Conservation (phyloP, 2,113 vertebrate genomes). For the Saccopteryx bilineata region DNA sequence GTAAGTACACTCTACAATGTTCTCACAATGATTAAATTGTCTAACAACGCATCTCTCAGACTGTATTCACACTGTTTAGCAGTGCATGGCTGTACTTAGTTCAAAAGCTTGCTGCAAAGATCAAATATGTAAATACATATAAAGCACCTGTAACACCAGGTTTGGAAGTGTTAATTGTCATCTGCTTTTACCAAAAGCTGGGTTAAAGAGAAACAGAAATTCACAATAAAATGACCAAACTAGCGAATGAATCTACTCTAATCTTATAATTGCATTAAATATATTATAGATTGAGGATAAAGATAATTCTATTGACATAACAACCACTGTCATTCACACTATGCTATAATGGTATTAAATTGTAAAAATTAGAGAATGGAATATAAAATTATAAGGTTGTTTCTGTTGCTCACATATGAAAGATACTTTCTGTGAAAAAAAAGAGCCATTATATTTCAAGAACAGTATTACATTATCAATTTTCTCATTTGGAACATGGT, state of each 20-base stretch:
- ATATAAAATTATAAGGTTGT: not conserved
- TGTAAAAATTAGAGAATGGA: not conserved
- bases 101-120: not conserved
- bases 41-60: not conserved
- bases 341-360: conserved; percentile 1
- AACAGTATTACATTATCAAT: not conserved
- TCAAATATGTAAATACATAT: not conserved
- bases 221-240: not conserved
- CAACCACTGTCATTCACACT: not conserved
- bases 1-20: not conserved
- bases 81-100: not conserved
- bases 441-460: conserved; percentile 34
- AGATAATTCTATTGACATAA: not conserved
- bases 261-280: not conserved
- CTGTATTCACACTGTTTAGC: not conserved
- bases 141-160: not conserved
- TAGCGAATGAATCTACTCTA: not conserved
- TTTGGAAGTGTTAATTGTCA: not conserved
- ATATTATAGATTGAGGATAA: conserved; percentile 35
- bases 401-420: conserved; percentile 3
- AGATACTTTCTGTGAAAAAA: conserved; percentile 48
- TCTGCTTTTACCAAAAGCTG: conserved; percentile 1
- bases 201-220: not conserved
- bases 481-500: not conserved
- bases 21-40: not conserved